These are phyloP conservation scores for Chrysolina haemoptera DNA, from an alignment of 2,888 invertebrate species.

Conservation along the genomic window DNA sequence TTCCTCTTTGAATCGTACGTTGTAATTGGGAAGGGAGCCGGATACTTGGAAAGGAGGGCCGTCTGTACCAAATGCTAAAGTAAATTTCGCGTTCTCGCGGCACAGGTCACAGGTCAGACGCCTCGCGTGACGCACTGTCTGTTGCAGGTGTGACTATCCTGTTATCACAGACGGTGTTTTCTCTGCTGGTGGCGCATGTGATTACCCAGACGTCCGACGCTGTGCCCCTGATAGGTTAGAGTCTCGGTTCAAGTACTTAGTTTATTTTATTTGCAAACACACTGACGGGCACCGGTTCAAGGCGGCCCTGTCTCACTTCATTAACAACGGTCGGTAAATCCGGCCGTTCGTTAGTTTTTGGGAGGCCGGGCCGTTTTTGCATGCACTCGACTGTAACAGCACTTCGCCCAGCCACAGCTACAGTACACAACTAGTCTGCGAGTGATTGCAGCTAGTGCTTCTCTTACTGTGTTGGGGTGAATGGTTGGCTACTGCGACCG, in stretches of 20 bases:
- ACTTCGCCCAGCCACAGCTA: conserved; percentile 69
- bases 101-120: conserved; percentile 70
- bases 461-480: conserved; percentile 63
- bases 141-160: conserved; percentile 99
- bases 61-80: conserved; percentile 37
- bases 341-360: conserved; percentile 18
- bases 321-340: conserved; percentile 24
- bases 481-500: conserved; percentile 65
- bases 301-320: conserved; percentile 53
- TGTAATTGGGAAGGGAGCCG: conserved; percentile 64
- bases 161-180: conserved; percentile 99
- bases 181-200: conserved; percentile 98
- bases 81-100: conserved; percentile 55
- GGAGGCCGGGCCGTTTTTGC: conserved; percentile 62
- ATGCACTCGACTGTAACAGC: conserved; percentile 67
- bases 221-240: conserved; percentile 96
- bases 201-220: conserved; percentile 99
- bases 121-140: conserved; percentile 73
- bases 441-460: conserved; percentile 56
- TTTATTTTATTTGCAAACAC: conserved; percentile 65
- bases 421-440: conserved; percentile 63
- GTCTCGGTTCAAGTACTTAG: conserved; percentile 60
- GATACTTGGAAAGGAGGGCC: conserved; percentile 67
- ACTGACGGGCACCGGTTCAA: conserved; percentile 58
- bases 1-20: conserved; percentile 68